phyloP scores from a whole-genome alignment of 2,113 vertebrate species.

The Stercorarius parasiticus region DNA sequence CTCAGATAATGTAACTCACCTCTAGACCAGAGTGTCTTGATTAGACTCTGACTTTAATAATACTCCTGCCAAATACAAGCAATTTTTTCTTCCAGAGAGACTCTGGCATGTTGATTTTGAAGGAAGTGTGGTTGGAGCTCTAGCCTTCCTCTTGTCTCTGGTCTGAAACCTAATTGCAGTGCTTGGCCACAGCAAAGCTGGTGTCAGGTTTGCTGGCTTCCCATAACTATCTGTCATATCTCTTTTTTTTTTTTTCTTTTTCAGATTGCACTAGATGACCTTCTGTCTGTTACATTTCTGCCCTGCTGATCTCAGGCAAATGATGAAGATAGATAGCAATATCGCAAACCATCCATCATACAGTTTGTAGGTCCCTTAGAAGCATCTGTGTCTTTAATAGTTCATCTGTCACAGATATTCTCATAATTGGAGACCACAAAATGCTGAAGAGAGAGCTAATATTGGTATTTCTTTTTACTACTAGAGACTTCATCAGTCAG shows the following conservation, averaged over 20 bases:
- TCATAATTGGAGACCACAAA: background rate
- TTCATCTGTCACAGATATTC: slow-evolving; percentile 31
- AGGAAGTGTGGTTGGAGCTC: background rate
- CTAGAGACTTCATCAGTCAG: background rate
- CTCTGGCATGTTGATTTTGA: background rate
- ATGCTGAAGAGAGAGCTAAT: background rate
- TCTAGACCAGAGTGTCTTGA: background rate
- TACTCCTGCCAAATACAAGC: background rate
- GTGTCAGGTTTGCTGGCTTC: slow-evolving; percentile 46
- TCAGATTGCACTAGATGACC: slow-evolving; percentile 29
- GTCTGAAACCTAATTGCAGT: slow-evolving; percentile 24
- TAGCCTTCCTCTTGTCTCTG: background rate
- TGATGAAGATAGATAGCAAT: slow-evolving; percentile 49
- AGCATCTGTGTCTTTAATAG: slow-evolving; percentile 51
- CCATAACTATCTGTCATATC: slow-evolving; percentile 16
- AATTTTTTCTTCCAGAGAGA: background rate
- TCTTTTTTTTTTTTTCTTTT: background rate
- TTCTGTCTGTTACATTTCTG: slow-evolving; percentile 55
- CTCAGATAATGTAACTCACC: background rate
- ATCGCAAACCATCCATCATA: slow-evolving; percentile 40
- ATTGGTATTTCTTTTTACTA: background rate
- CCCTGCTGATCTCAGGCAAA: slow-evolving; percentile 49
- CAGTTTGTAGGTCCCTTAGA: slow-evolving; percentile 22
- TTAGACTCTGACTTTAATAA: background rate
- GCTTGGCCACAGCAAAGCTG: slow-evolving; percentile 35